Evolutionary conservation across 2,888 invertebrate species (phyloP).

Genomic region (Hyposoter dolosus): DNA sequence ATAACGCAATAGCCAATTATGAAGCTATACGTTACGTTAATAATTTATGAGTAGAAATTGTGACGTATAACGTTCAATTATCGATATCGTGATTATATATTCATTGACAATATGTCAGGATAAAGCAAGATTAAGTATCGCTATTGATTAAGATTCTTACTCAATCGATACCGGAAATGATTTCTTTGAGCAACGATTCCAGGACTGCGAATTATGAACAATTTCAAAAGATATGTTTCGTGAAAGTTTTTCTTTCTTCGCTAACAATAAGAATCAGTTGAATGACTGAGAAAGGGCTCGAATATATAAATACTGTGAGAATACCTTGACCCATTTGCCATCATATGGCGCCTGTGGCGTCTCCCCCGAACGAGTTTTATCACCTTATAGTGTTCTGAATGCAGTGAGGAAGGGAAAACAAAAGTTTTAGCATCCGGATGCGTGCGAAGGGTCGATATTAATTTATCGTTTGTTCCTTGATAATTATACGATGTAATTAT

Average conservation of each 20-base stretch:
- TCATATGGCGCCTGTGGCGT: conserved; percentile 9
- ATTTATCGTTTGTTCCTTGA: conserved; percentile 11
- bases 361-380: neutral
- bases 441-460: conserved; percentile 26
- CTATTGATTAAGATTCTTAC: neutral
- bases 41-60: conserved; percentile 19
- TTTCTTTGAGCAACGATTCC: neutral
- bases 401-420: neutral
- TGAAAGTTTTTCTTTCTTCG: neutral
- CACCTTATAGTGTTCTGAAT: neutral
- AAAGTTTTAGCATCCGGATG: neutral
- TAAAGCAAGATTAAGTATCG: neutral
- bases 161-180: neutral
- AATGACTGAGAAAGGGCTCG: neutral
- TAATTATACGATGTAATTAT: conserved; percentile 1
- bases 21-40: neutral
- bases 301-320: conserved; percentile 1
- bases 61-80: conserved; percentile 19
- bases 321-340: neutral
- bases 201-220: neutral
- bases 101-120: neutral
- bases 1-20: conserved; percentile 30
- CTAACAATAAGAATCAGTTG: no score
- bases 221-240: neutral
- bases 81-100: conserved; percentile 1